These are phyloP conservation scores for Amazonetta brasiliensis DNA, from an alignment of 2,797 vertebrate genomes.

Conservation along the genomic window DNA sequence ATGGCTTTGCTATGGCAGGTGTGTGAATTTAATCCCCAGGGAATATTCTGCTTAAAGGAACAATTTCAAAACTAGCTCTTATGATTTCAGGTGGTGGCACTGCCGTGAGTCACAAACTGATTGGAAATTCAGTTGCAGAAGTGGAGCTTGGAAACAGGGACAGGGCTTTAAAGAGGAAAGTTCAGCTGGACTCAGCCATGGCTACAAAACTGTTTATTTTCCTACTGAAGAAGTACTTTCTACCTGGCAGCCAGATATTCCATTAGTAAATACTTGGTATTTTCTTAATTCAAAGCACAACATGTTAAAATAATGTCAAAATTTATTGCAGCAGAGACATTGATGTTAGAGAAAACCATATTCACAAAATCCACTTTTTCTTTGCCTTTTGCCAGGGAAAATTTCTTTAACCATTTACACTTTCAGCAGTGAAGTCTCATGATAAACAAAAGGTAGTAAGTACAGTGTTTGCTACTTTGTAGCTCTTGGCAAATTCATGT, in stretches of 20 bases:
- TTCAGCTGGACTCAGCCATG: not conserved
- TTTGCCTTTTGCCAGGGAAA: not conserved
- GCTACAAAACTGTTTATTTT: not conserved
- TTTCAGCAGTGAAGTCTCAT: not conserved
- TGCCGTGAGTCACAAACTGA: not conserved
- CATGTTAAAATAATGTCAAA: not conserved
- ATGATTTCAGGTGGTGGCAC: not conserved
- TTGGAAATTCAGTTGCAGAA: slow-evolving; percentile 10
- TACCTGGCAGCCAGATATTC: not conserved
- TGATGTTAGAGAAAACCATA: not conserved
- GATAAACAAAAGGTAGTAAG: not conserved
- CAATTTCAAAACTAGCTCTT: not conserved
- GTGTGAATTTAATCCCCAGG: not conserved
- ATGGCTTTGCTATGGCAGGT: not conserved
- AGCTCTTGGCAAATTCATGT: not conserved
- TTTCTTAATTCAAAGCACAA: not conserved
- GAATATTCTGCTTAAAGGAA: slow-evolving; percentile 4
- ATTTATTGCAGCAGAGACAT: not conserved
- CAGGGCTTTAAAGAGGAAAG: not conserved
- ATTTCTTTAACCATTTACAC: not conserved
- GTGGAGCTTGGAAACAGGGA: slow-evolving; percentile 11
- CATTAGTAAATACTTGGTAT: not conserved
- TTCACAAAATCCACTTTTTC: not conserved
- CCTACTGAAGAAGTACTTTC: not conserved
- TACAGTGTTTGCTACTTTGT: not conserved